Conservation (phyloP, 2,888 invertebrate species). For the Cantharis rustica region DNA sequence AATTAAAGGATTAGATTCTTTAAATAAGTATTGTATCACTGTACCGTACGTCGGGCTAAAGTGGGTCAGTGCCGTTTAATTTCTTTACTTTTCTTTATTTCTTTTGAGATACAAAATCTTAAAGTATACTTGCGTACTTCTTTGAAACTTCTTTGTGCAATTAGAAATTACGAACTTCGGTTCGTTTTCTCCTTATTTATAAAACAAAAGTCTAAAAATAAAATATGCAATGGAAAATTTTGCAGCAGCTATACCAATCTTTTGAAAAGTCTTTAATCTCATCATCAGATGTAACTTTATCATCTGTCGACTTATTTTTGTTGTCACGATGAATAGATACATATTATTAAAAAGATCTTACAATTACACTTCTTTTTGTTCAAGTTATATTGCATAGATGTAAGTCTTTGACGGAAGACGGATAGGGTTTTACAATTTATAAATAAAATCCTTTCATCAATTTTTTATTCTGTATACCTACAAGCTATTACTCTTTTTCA, state of each 20-base stretch:
- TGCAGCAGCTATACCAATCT: background rate
- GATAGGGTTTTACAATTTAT: background rate
- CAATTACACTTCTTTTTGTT: background rate
- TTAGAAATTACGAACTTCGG: background rate
- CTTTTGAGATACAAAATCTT: background rate
- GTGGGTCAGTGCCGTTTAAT: background rate
- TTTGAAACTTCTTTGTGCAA: background rate
- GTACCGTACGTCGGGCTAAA: background rate
- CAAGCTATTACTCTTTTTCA: background rate
- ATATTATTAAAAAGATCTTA: background rate
- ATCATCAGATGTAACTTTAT: background rate
- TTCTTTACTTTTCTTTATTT: background rate
- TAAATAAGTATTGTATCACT: background rate
- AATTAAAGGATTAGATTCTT: background rate
- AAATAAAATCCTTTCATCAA: background rate
- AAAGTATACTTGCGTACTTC: background rate
- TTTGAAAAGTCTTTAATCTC: background rate
- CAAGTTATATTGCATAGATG: background rate
- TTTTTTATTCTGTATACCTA: background rate
- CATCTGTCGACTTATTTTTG: background rate
- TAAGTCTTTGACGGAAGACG: background rate
- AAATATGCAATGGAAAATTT: background rate
- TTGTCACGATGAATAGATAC: background rate
- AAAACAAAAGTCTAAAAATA: background rate
- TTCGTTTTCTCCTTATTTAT: background rate